These are phyloP conservation scores for Hedychridium roseum DNA, from an alignment of 2,888 invertebrate genomes.

Conservation along the genomic window DNA sequence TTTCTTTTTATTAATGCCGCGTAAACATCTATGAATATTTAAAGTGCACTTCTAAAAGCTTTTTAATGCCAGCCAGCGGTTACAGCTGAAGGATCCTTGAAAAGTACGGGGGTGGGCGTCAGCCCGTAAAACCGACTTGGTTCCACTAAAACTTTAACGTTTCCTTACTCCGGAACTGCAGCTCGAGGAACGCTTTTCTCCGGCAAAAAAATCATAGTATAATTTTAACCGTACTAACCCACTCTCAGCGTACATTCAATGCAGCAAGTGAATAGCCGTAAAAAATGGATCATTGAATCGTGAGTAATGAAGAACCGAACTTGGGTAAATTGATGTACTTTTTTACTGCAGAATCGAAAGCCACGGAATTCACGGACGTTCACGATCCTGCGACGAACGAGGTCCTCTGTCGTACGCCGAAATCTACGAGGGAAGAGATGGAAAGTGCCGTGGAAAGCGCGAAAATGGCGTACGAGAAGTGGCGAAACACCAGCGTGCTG, in stretches of 20 bases:
- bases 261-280: no score
- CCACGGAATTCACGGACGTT: slow-evolving; percentile 93
- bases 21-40: slow-evolving; percentile 23
- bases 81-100: no score
- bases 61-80: slow-evolving; percentile 14
- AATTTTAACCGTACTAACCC: no score
- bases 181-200: no score
- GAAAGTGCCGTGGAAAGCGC: slow-evolving; percentile 86
- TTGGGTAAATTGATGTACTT: neutral
- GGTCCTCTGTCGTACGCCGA: slow-evolving; percentile 82
- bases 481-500: slow-evolving; percentile 92
- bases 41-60: slow-evolving; percentile 14
- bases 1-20: no score
- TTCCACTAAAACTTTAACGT: no score
- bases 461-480: slow-evolving; percentile 77
- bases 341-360: slow-evolving; percentile 79
- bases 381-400: slow-evolving; percentile 95
- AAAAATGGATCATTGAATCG: no score
- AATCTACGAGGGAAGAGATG: slow-evolving; percentile 89
- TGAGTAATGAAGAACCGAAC: neutral
- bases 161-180: no score
- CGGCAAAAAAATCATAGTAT: no score
- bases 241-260: no score
- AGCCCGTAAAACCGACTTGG: no score
- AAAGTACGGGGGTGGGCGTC: no score